Conservation (phyloP, 2,888 invertebrate species). For the Patella ulyssiponensis region DNA sequence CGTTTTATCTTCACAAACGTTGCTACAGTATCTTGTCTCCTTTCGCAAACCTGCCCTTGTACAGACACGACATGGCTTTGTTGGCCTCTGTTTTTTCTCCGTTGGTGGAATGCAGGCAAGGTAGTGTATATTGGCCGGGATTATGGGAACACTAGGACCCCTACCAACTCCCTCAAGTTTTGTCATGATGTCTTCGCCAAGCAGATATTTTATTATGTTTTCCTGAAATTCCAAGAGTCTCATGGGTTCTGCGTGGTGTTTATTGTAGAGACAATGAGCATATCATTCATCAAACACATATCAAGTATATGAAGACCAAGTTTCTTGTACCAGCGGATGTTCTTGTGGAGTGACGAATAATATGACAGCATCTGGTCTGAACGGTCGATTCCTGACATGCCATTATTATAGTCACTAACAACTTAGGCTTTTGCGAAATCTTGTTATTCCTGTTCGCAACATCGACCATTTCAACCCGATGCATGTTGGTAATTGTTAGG, state of each 20-base stretch:
- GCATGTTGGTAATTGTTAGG: conserved; percentile 28
- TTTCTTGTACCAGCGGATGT: conserved; percentile 31
- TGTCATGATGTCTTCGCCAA: conserved; percentile 13
- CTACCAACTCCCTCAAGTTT: not conserved
- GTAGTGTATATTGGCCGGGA: conserved; percentile 12
- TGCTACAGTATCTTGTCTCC: too few species aligned
- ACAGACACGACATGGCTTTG: conserved; percentile 23
- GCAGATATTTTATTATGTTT: conserved; percentile 10
- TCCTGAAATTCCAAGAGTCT: conserved; percentile 26
- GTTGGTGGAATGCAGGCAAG: conserved; percentile 12
- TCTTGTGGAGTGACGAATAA: conserved; percentile 31
- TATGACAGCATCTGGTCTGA: conserved; percentile 39
- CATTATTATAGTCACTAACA: conserved; percentile 30
- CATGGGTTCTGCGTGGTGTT: conserved; percentile 9
- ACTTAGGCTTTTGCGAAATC: conserved; percentile 25
- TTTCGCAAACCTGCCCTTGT: not conserved
- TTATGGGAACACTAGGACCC: not conserved
- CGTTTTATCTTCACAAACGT: too few species aligned
- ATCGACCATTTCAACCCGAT: conserved; percentile 29
- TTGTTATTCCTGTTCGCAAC: conserved; percentile 26
- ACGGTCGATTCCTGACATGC: conserved; percentile 32
- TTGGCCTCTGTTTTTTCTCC: conserved; percentile 15
- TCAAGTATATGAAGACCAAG: conserved; percentile 26
- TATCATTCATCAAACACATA: conserved; percentile 26
- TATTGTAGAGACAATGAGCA: conserved; percentile 31